Conservation (phyloP, 2,113 vertebrate species). For the Mus musculus region DNA sequence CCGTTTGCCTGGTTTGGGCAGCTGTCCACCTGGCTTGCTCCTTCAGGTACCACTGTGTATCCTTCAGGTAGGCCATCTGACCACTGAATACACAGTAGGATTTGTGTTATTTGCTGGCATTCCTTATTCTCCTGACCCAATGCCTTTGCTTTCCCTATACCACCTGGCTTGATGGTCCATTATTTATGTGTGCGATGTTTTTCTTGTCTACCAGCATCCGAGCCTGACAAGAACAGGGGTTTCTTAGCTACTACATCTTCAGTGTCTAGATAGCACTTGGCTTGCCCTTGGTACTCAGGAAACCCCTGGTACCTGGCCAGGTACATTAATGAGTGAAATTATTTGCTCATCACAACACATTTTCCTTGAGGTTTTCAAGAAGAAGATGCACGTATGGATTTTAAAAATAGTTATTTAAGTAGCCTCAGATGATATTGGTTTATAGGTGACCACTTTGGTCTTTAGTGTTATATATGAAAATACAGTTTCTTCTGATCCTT, state of each 20-base stretch:
- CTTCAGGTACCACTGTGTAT: not conserved
- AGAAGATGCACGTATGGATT: constrained; percentile 9
- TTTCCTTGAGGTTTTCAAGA: constrained; percentile 41
- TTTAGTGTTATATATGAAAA: constrained; percentile 59
- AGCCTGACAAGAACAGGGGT: not conserved
- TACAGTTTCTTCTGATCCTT: constrained; percentile 68
- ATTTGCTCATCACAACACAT: constrained; percentile 16
- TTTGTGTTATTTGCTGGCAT: not conserved
- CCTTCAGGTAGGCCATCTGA: not conserved
- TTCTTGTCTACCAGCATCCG: not conserved
- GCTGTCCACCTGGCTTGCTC: not conserved
- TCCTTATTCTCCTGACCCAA: not conserved
- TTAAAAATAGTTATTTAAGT: constrained; percentile 40
- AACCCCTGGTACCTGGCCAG: not conserved
- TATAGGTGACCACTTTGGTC: constrained; percentile 53
- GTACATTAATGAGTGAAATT: constrained; percentile 4
- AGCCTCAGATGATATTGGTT: constrained; percentile 10
- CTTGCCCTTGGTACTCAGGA: not conserved
- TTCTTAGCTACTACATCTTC: not conserved
- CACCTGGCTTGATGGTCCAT: not conserved
- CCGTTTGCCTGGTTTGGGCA: not conserved
- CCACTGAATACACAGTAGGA: not conserved
- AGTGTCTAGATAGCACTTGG: not conserved
- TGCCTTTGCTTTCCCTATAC: not conserved
- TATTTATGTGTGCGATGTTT: not conserved